phyloP scores from a whole-genome alignment of 2,113 vertebrate species.

The Xyliphius kryptos region DNA sequence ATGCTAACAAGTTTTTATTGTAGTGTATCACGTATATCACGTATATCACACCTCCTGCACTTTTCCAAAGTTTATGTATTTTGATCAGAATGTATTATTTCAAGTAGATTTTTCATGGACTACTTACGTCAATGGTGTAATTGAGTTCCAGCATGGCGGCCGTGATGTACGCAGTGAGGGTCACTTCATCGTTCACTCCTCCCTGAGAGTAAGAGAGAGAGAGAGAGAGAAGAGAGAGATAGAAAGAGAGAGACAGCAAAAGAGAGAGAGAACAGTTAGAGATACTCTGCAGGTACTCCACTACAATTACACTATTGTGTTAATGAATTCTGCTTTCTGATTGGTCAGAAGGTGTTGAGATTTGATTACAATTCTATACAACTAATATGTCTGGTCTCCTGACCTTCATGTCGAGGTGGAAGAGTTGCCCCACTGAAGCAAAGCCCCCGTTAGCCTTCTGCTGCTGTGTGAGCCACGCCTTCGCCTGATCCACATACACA shows the following conservation, averaged over 20 bases:
- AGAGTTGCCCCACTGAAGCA: no score
- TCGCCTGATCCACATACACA: constrained; percentile 56
- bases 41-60: neutral
- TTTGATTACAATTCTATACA: neutral
- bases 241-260: no score
- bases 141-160: constrained; percentile 69
- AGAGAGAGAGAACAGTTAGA: neutral
- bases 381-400: neutral
- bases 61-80: neutral
- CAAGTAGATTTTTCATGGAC: neutral
- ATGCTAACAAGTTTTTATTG: no score
- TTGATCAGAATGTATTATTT: neutral
- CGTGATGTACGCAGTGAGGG: constrained; percentile 70
- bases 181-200: constrained; percentile 72
- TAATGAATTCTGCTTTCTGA: no score
- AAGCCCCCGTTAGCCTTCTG: constrained; percentile 68
- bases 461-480: constrained; percentile 62
- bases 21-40: no score
- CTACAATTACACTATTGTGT: neutral
- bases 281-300: no score
- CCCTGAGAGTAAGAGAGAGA: constrained; percentile 56
- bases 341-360: neutral
- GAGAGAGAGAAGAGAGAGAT: no score
- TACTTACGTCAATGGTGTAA: constrained; percentile 54
- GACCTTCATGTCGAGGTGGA: constrained; percentile 76